Base-by-base conservation (phyloP, 1,140 invertebrate genomes). In the Sesamia nonagrioides region DNA sequence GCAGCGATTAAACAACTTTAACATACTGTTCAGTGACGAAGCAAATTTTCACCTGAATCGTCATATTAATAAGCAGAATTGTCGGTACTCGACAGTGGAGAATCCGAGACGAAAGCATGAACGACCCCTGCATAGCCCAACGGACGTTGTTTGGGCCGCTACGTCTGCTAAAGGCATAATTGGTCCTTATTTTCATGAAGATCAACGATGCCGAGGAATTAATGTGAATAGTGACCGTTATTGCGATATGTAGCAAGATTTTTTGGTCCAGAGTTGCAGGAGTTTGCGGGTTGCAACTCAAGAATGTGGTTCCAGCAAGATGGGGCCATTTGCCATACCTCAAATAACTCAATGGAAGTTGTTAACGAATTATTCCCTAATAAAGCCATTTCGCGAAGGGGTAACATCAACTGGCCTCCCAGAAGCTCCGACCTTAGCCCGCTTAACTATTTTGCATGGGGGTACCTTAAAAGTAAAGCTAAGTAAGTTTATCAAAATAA, bases 81-180 rank as follows among this genome's bases (percentile, higher is more conserved):
- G 75, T 54, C 35, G 61, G n/a, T 66, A 68, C 45, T 68, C 27
- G 45, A 11, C 61, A 37, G 60, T 88, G 80, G 80, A 89, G 83
- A 58, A 58, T 58, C 56, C 56, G 17, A 58, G 27, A 27, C 17
- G 18, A 58, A 58, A 58, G 27, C 56, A 58, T 58, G 83, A 77
- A 73, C 27, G 27, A 27, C 48, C 13, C 17, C 82, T 92, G 66
- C 89, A 91, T 86, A 84, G 84, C 81, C 80, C 79, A 71, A 88
- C 89, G 86, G 84, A 91, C 45, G 69, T 82, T 77, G 77, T 82
- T 72, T 80, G 77, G 77, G 83, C 74, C 35, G 76, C 71, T 40
- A 81, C 78, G 61, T 78, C 76, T 60, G 37, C 37, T 40, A 75
- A 54, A 72, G 79, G 74, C 50, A 79, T 74, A 63, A 78, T 79